These are phyloP conservation scores for Colistium nudipinnis DNA, from an alignment of 2,113 vertebrate species.

Conservation along the genomic window DNA sequence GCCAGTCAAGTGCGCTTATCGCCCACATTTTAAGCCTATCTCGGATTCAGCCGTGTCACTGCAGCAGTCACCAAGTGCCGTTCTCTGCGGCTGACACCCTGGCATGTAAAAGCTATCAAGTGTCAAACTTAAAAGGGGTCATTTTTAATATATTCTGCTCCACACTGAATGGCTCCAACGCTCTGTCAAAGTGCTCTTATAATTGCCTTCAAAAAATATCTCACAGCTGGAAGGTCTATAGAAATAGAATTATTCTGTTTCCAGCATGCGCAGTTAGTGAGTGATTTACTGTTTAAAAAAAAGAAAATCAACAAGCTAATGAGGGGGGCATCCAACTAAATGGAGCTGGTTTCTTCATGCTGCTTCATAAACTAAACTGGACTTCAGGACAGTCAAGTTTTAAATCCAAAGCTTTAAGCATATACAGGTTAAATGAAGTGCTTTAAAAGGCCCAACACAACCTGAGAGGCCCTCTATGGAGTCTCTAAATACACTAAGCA, in stretches of 20 bases:
- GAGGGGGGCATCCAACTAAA: slow-evolving; percentile 1
- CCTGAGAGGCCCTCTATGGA: no score
- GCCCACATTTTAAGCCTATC: slow-evolving; percentile 33
- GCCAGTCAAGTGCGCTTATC: slow-evolving; percentile 39
- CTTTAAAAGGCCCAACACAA: neutral
- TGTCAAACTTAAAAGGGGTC: slow-evolving; percentile 66
- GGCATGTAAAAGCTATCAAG: slow-evolving; percentile 49
- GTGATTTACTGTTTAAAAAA: slow-evolving; percentile 19
- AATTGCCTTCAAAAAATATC: slow-evolving; percentile 48
- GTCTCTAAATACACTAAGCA: no score
- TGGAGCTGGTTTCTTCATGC: neutral
- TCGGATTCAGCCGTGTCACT: slow-evolving; percentile 23
- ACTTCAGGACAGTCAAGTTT: neutral
- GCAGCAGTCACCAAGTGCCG: slow-evolving; percentile 18
- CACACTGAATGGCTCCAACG: slow-evolving; percentile 31
- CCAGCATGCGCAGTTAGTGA: slow-evolving; percentile 4
- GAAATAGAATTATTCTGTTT: slow-evolving; percentile 27
- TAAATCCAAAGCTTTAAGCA: neutral
- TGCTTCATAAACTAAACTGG: neutral
- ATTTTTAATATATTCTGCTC: slow-evolving; percentile 61
- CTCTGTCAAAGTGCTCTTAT: slow-evolving; percentile 43
- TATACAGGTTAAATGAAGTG: neutral
- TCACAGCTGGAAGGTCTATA: slow-evolving; percentile 28
- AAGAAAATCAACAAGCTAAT: slow-evolving; percentile 10
- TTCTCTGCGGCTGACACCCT: slow-evolving; percentile 41